Base-by-base conservation (phyloP, 2,888 invertebrate genomes). In the Campoletis raptor region DNA sequence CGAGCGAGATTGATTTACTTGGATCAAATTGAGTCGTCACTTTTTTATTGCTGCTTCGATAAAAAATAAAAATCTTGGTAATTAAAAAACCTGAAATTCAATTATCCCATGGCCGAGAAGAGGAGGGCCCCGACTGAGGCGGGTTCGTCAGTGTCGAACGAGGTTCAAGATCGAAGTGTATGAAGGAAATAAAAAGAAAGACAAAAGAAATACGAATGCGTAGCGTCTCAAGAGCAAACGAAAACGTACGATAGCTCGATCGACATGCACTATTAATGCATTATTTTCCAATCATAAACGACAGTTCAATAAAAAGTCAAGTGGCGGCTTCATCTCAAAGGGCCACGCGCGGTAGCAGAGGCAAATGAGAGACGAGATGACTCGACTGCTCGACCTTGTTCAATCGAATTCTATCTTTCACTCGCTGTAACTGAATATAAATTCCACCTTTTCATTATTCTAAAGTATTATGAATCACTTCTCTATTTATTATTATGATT, bases 271-370 rank as follows among this genome's bases (percentile, higher is more conserved):
- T 93, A 93, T 93, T 93, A 92, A 92, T 91, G 91, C 90, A 91
- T 91, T 92, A 91, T 93, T 93, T 93, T 94, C 92, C 94, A 93
- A 94, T 94, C 93, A 93, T 93, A 94, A 93, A 90, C 92, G 93
- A 94, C 93, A 94, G 93, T 92, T 90, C 87, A 92, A 92, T 92
- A 94, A 94, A 93, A 93, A 94, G 92, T 92, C 90, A 90, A 92
- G 90, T 90, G 92, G 92, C 93, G 93, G 93, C 92, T 88, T 85
- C 89, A 90, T 91, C 91, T 93, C 93, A 93, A 94, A 94, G 93
- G 91, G 88, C 77, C 79, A 70, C 64, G 78, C 54, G 40, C 77
- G 73, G 30, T 82, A 74, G 73, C 76, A 9, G 18, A 57, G 48
- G 77, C 72, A 81, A 52, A 48, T 52, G 78, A 85, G 89, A 91